Evolutionary conservation across 2,797 vertebrate genomes (phyloP).

Genomic region (Onychomys torridus): DNA sequence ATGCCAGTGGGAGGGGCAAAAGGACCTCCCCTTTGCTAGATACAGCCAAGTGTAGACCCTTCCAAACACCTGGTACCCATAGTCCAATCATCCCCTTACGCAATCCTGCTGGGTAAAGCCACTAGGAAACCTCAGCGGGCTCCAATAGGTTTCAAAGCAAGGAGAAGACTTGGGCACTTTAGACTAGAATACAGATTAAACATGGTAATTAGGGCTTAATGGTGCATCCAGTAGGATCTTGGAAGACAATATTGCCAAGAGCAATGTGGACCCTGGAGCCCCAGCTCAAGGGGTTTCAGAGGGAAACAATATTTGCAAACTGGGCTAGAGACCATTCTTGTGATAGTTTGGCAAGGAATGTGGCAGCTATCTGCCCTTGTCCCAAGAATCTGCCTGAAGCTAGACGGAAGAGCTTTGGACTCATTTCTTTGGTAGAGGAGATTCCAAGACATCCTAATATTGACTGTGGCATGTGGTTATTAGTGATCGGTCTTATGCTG

Average conservation of each 20-base stretch:
- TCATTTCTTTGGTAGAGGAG: background rate
- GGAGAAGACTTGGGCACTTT: background rate
- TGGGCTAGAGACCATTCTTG: background rate
- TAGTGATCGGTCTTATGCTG: background rate
- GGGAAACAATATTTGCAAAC: background rate
- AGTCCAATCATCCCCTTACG: too few relatives aligned
- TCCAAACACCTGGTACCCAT: too few relatives aligned
- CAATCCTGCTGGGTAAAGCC: too few relatives aligned
- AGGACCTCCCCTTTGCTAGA: too few relatives aligned
- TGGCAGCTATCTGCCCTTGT: too few relatives aligned
- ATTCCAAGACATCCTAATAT: background rate
- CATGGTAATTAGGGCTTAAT: background rate
- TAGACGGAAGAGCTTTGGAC: background rate
- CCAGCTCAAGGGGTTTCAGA: background rate
- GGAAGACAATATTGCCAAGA: background rate
- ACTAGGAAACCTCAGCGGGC: too few relatives aligned
- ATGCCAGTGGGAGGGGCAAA: too few relatives aligned
- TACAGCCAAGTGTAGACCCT: too few relatives aligned
- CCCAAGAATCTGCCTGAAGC: background rate
- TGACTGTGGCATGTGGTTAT: too few relatives aligned
- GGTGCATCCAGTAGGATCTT: background rate
- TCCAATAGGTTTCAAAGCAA: background rate
- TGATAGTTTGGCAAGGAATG: background rate
- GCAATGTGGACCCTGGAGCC: background rate
- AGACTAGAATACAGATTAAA: background rate